Evolutionary conservation across 2,113 vertebrate genomes (phyloP).

Genomic region (Casuarius casuarius): DNA sequence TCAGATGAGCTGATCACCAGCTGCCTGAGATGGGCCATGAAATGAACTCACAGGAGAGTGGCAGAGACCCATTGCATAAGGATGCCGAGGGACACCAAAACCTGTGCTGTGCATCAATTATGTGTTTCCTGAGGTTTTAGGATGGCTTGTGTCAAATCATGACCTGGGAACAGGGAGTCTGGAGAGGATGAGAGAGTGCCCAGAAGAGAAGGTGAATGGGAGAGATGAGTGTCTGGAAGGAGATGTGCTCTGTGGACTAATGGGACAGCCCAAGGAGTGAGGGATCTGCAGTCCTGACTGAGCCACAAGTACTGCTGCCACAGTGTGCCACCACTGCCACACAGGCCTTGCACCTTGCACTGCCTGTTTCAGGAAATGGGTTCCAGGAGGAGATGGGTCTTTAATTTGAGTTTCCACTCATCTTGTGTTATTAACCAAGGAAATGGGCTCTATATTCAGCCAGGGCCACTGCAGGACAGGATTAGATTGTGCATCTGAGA

Average conservation of each 20-base stretch:
- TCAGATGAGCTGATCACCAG: not conserved
- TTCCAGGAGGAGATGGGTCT: not conserved
- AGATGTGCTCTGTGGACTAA: not conserved
- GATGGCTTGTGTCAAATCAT: not conserved
- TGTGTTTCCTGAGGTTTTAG: not conserved
- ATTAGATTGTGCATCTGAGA: accelerated
- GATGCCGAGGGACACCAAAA: not conserved
- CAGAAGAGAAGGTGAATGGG: not conserved
- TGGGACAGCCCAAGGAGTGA: not conserved
- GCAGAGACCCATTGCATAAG: not conserved
- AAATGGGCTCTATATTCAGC: not conserved
- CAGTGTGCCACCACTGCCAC: too few species aligned
- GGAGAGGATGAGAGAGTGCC: not conserved
- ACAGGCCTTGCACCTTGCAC: not conserved
- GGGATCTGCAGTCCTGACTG: not conserved
- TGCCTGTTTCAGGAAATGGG: not conserved
- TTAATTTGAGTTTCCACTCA: not conserved
- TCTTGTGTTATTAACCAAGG: not conserved
- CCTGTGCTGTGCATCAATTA: not conserved
- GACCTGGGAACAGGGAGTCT: not conserved
- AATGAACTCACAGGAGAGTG: accelerated
- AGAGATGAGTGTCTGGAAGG: not conserved
- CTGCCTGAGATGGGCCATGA: not conserved
- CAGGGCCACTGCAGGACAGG: not conserved
- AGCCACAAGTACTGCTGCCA: not conserved